phyloP scores from a whole-genome alignment of 1,140 invertebrate genomes.

The Drosophila biarmipes region DNA sequence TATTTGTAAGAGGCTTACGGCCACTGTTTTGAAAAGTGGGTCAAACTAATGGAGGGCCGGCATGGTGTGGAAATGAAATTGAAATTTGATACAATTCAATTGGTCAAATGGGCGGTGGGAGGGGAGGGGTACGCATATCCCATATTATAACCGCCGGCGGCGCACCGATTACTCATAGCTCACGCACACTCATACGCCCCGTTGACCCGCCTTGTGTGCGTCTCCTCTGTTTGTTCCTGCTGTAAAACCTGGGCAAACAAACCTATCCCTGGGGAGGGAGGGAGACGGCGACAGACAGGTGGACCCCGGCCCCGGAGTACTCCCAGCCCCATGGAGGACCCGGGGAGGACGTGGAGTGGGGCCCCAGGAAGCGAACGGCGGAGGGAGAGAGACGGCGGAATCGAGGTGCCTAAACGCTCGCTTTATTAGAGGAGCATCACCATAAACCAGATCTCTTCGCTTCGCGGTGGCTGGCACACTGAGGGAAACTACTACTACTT shows the following conservation, averaged over 20 bases:
- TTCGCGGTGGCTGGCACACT: constrained; percentile 13
- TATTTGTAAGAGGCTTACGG: constrained; percentile 66
- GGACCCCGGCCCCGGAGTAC: not conserved
- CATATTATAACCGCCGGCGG: not conserved
- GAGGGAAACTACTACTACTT: constrained; percentile 5
- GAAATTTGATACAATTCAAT: constrained; percentile 71
- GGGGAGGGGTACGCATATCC: not conserved
- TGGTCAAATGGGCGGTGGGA: constrained; percentile 8
- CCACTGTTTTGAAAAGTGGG: constrained; percentile 57
- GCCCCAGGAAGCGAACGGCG: constrained; percentile 28
- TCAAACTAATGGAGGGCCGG: constrained; percentile 64
- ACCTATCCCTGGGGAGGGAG: constrained; percentile 29
- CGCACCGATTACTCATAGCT: constrained; percentile 31
- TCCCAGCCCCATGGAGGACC: not conserved
- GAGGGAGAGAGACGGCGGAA: constrained; percentile 17
- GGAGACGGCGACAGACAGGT: constrained; percentile 18
- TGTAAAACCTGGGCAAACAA: constrained; percentile 70
- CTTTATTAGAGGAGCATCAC: constrained; percentile 66
- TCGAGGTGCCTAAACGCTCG: constrained; percentile 59
- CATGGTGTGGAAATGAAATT: constrained; percentile 62
- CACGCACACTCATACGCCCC: constrained; percentile 23
- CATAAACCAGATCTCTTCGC: constrained; percentile 66
- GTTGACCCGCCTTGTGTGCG: constrained; percentile 53
- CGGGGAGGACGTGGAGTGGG: not conserved
- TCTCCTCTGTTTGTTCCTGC: constrained; percentile 66